Evolutionary conservation across 2,113 vertebrate species (phyloP).

Genomic region (Nothobranchius furzeri): DNA sequence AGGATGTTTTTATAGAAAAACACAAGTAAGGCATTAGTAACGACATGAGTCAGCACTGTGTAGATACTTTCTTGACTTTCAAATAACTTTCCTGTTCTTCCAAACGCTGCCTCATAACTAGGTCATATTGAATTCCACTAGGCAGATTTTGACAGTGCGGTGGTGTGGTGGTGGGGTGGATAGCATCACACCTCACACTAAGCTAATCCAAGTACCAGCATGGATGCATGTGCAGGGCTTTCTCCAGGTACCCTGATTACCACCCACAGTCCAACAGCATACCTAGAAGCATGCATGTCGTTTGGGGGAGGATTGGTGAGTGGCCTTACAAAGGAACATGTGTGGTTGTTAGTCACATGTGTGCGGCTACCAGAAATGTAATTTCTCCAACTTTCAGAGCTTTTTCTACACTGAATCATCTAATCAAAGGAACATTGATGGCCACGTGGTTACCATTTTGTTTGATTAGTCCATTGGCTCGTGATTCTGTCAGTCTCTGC

Average conservation of each 20-base stretch:
- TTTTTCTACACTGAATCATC: constrained; percentile 26
- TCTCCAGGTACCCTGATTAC: background rate
- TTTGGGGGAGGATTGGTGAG: no score
- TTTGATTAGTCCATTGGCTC: constrained; percentile 26
- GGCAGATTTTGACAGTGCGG: no score
- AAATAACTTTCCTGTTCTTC: no score
- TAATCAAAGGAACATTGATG: constrained; percentile 33
- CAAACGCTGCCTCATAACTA: no score
- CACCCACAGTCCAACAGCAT: background rate
- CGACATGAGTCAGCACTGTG: background rate
- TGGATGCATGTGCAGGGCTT: background rate
- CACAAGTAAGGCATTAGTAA: background rate
- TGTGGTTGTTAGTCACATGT: background rate
- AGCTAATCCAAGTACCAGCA: no score
- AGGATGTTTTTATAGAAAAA: no score
- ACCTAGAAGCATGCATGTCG: background rate
- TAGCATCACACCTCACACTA: no score
- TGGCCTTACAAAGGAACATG: background rate
- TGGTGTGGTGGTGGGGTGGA: no score
- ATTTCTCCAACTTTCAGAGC: constrained; percentile 18
- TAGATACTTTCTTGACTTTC: background rate
- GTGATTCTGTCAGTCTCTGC: constrained; percentile 9
- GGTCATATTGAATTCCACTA: no score
- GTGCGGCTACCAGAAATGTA: background rate
- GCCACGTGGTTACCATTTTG: constrained; percentile 17